These are phyloP conservation scores for Celastrina argiolus DNA, from an alignment of 2,888 invertebrate species.

Conservation along the genomic window DNA sequence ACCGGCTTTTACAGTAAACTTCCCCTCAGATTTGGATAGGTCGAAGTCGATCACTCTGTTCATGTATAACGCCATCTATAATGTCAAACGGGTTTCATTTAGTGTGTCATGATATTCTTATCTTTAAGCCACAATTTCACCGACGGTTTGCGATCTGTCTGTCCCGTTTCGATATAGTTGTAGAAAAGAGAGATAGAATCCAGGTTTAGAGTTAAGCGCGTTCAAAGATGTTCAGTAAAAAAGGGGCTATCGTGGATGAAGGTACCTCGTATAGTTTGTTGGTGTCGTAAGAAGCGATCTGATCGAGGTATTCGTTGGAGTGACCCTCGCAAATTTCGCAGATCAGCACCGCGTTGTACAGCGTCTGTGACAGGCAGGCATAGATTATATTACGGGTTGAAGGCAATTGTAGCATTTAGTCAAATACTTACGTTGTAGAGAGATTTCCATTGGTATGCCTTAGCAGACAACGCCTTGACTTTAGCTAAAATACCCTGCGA, in stretches of 20 bases:
- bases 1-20: constrained; percentile 85
- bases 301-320: constrained; percentile 70
- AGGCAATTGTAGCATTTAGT: neutral
- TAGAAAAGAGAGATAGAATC: no score
- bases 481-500: constrained; percentile 79
- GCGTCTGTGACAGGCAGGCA: constrained; percentile 56
- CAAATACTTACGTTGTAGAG: constrained; percentile 81
- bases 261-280: constrained; percentile 70
- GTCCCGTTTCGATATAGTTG: no score
- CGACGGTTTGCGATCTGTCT: no score
- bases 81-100: no score
- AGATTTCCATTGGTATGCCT: constrained; percentile 82
- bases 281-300: constrained; percentile 68
- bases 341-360: constrained; percentile 82
- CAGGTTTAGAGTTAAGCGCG: no score
- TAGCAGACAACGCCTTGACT: constrained; percentile 80
- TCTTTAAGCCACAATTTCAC: no score
- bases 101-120: no score
- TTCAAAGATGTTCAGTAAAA: no score
- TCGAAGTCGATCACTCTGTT: constrained; percentile 85
- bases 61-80: constrained; percentile 81
- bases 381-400: neutral
- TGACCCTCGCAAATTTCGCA: constrained; percentile 80
- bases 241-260: no score
- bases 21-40: constrained; percentile 76